Percentiles rank a stretch among this genome's conserved stretches.
Conservation (phyloP, 2,888 invertebrate species). For the Autographa pulchrina region DNA sequence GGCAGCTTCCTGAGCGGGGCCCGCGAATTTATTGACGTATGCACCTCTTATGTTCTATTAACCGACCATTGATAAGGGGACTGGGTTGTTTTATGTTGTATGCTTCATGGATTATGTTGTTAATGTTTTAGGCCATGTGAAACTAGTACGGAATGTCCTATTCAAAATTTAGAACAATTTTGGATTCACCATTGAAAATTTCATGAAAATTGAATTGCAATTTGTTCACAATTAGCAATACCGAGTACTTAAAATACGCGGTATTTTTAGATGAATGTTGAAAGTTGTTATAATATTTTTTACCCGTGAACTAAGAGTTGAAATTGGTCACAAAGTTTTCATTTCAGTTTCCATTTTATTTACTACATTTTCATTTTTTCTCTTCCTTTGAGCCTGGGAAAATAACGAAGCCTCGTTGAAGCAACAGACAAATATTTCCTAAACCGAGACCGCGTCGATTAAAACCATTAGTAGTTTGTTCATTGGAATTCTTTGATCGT, state of each 20-base stretch:
- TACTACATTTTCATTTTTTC: no score
- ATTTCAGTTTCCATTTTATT: no score
- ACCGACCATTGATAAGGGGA: conserved; percentile 20
- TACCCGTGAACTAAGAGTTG: not conserved
- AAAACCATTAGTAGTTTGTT: conserved; percentile 33
- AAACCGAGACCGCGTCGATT: conserved; percentile 26
- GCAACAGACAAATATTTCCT: conserved; percentile 1
- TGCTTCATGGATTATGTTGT: not conserved
- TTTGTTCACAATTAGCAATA: no score
- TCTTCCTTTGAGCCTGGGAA: not conserved
- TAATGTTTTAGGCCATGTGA: not conserved
- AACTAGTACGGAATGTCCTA: no score
- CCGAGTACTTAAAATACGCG: no score
- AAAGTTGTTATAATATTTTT: no score
- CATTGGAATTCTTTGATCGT: conserved; percentile 38
- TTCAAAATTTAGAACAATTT: no score
- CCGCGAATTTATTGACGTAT: conserved; percentile 36
- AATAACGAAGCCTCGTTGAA: not conserved
- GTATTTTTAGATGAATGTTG: no score
- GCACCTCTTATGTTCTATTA: conserved; percentile 15
- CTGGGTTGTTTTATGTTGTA: conserved; percentile 3
- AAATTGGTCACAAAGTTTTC: not conserved
- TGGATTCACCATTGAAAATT: no score
- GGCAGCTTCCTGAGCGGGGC: conserved; percentile 42
- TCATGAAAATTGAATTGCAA: no score